phyloP scores from a whole-genome alignment of 1,140 invertebrate species.

The Nebria ingens region DNA sequence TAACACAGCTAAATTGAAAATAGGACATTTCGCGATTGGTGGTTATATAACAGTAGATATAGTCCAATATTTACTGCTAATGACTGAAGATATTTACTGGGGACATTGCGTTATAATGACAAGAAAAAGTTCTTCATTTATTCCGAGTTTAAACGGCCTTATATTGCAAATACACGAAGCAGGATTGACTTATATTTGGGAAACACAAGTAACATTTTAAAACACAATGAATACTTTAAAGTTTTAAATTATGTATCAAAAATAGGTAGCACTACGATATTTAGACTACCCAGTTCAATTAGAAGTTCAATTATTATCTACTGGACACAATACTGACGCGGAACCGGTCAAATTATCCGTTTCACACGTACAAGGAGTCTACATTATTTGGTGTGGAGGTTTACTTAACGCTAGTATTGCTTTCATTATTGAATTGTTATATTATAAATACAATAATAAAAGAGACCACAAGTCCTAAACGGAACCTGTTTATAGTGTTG shows the following conservation, averaged over 20 bases:
- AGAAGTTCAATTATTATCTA: not conserved
- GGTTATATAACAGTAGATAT: constrained; percentile 42
- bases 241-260: no score
- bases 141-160: constrained; percentile 21
- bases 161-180: constrained; percentile 26
- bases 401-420: not conserved
- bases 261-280: not conserved
- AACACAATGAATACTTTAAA: no score
- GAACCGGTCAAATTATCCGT: constrained; percentile 9
- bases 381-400: constrained; percentile 1
- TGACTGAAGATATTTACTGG: constrained; percentile 46
- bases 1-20: not conserved
- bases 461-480: no score
- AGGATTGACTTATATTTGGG: constrained; percentile 28
- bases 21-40: constrained; percentile 44
- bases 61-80: constrained; percentile 37
- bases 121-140: constrained; percentile 42
- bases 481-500: no score
- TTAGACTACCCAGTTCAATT: constrained; percentile 6
- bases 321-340: not conserved
- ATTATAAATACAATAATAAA: not conserved
- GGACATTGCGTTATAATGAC: constrained; percentile 44
- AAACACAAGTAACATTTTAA: constrained; percentile 29
- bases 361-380: constrained; percentile 8
- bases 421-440: constrained; percentile 13